Evolutionary conservation across 2,113 vertebrate species (phyloP), one percentile per base, ranked within the genome.

Genomic region (Lagenorhynchus albirostris): DNA sequence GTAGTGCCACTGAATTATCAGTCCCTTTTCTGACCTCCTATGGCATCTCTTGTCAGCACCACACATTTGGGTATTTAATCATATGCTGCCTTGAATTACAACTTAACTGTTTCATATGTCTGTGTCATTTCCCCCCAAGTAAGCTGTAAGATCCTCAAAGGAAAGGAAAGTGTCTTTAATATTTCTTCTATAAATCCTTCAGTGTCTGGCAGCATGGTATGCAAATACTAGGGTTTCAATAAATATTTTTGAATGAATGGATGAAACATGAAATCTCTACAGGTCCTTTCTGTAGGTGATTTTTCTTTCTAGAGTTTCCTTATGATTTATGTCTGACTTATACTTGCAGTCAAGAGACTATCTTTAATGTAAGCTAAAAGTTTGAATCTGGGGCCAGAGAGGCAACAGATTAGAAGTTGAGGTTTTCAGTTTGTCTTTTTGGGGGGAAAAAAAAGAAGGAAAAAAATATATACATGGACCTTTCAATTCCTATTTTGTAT

Each of bases 11-110:
- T 50, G 94, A 92, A 38, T 90, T 96, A 81, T 94, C 92, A 71
- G 87, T 87, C 73, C 68, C 62, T 96, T 96, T 90, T 70, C 97
- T 97, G 92, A 98, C 95, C 96, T 97, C 89, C 81, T 96, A 31
- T 88, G 94, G 84, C 90, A 88, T 95, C 94, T 98, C 96, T 87
- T 58, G 96, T 96, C 15, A 0, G 90, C 97, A 77, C 44, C 97
- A 94, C 92, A 91, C 47, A 41, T 94, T 95, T 88, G 91, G 92
- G 83, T 88, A 94, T 98, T 98, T 97, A 98, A 96, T 98, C 97
- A 96, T 77, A 96, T 88, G 98, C 80, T 88, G 90, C 93, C 90
- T 97, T 76, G 95, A 97, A 95, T 98, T 96, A 97, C 84, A 97
- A 85, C 79, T 98, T 96, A 96, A 98, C 97, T 94, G 41, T 85